Base-by-base conservation (phyloP, 2,797 vertebrate genomes). In the Onychomys arenicola region DNA sequence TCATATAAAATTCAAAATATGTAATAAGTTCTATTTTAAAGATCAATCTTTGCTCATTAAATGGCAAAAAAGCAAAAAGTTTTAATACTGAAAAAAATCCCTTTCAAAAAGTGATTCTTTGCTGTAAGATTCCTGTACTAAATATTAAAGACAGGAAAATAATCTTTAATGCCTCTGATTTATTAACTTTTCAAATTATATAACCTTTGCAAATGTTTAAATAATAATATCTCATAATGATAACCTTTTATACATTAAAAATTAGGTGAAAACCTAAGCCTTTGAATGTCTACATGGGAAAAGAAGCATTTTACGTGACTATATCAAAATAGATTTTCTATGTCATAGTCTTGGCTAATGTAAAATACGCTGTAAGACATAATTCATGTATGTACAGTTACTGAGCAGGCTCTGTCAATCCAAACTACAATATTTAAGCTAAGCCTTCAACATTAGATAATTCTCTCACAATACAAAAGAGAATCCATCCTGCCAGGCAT, bases 191-290 rank as follows among this genome's bases (percentile, higher is more conserved):
- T 55, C 46, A 86, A 85, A 91, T 91, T 92, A 75, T 82, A 49
- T 19, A 90, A 89, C 2, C 55, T 69, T 65, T 92, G 57, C 29
- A 92, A 78, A 84, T 43, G 14, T 86, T 87, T 93, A 93, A 69
- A 37, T 71, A 83, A 65, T 0, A 27, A 59, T 63, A 93, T 37
- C n/a, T 40, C 67, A 7, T 90, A 76, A 63, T 29, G 23, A 57
- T 25, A 4, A 86, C 2, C 43, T 90, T 88, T 85, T 3, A 6
- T 43, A 71, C 49, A 46, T 77, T 52, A 29, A 92, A 97, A 95
- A 87, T 71, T 55, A 69, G 40, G 76, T 92, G 52, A 89, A 95
- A 95, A 69, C 61, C 16, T 29, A 94, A 57, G 49, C 29, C 88
- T 75, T 57, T 90, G 65, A 91, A 59, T 2, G 52, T 63, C 61